Evolutionary conservation across 2,113 vertebrate species (phyloP).

Genomic region (Chionis minor): DNA sequence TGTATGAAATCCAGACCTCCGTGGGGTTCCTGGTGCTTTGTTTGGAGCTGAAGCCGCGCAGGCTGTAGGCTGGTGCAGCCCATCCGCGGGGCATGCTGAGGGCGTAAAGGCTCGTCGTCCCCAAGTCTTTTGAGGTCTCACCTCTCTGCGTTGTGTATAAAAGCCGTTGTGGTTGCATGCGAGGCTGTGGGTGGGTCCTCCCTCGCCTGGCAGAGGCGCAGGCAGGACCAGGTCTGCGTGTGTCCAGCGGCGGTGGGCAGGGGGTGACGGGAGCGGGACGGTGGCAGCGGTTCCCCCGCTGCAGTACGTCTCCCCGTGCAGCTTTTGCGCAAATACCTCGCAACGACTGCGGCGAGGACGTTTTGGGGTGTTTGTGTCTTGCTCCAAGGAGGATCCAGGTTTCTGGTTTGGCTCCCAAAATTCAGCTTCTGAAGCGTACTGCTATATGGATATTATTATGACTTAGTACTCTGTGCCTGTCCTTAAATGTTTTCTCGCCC

Average conservation of each 20-base stretch:
- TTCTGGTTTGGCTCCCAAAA: background rate
- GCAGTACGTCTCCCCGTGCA: background rate
- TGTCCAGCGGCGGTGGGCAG: background rate
- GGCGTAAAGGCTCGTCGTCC: no score
- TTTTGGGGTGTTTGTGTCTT: background rate
- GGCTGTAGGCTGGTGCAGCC: background rate
- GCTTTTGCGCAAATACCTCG: background rate
- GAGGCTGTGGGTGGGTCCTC: background rate
- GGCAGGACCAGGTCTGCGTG: background rate
- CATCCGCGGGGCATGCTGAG: rapidly evolving
- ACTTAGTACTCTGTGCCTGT: background rate
- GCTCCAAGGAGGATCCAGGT: background rate
- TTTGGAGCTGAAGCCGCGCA: background rate
- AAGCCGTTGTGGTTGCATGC: rapidly evolving
- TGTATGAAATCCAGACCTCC: background rate
- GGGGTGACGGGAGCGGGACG: rapidly evolving
- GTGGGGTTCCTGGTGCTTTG: background rate
- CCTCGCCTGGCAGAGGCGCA: background rate
- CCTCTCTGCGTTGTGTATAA: background rate
- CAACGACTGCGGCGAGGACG: rapidly evolving
- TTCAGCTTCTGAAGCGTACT: background rate
- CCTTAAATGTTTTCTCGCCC: background rate
- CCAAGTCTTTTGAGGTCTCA: background rate
- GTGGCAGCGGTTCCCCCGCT: background rate
- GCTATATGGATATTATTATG: background rate